A percentile compares a stretch with the other conserved stretches of the same genome.
Conservation (phyloP, 2,797 vertebrate species). For the Chrysocyon brachyurus region DNA sequence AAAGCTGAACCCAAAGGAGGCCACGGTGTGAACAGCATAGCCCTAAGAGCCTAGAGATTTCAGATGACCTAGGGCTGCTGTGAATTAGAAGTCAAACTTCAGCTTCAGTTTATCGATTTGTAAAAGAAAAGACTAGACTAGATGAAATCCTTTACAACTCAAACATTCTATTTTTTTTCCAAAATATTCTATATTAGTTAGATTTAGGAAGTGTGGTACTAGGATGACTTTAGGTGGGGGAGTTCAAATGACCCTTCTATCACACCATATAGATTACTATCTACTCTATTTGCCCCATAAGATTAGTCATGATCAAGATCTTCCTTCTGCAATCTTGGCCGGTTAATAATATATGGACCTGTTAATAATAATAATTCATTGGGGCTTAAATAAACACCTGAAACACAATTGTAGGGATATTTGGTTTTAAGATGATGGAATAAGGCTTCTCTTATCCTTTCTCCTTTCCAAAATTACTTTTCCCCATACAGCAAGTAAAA, state of each 20-base stretch:
- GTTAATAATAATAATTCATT: not conserved
- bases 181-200: not conserved
- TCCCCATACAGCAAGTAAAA: not conserved
- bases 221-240: not conserved
- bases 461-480: not conserved
- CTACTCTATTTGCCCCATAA: not conserved
- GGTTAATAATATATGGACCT: not conserved
- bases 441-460: not conserved
- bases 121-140: not conserved
- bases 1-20: not conserved
- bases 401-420: not conserved
- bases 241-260: not conserved
- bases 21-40: not conserved
- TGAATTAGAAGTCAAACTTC: not conserved
- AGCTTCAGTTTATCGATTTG: not conserved
- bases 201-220: not conserved
- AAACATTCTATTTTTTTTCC: not conserved
- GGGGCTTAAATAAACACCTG: not conserved
- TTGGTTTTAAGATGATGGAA: not conserved
- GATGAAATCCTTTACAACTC: not conserved
- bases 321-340: not conserved
- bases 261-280: not conserved
- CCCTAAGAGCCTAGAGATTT: not conserved
- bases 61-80: not conserved
- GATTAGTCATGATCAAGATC: not conserved